Base-by-base conservation (phyloP, 2,888 invertebrate genomes). In the Eristalinus aeneus region DNA sequence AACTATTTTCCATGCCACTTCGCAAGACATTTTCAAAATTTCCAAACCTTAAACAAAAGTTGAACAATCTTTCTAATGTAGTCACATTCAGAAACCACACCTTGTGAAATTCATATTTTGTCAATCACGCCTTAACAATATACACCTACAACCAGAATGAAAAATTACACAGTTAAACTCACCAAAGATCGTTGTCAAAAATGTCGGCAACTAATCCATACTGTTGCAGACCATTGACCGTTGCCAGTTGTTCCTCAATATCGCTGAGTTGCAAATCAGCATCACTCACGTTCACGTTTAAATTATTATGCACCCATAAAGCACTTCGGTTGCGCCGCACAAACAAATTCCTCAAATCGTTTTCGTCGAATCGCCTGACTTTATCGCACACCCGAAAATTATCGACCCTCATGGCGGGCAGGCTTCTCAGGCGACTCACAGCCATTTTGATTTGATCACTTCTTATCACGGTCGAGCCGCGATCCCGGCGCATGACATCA, bases 211-310 rank as follows among this genome's bases (percentile, higher is more conserved):
- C 80, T 85, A 88, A 88, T 88, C 84, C 80, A 85, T 78, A 87
- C 56, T 87, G 87, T 79, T 83, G 82, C 71, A 83, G 71, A 68
- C 87, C 72, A 79, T 87, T 87, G 58, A 69, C 90, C 88, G 89
- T 90, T 77, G 92, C 91, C 89, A 92, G 89, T 89, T 92, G 91
- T 88, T 92, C 92, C 87, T 92, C 92, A 88, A 92, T 92, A 90
- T 92, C 92, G 88, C 92, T 92, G 84, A 92, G 87, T 76, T 86
- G 86, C 56, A 86, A 46, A 27, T 86, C 86, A 39, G 60, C 56
- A 56, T 86, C 86, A 56, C 73, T 82, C 60, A 74, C 65, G 39
- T 84, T 79, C 58, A 88, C 73, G 69, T 78, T 87, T 27, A 88
- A 88, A 73, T 88, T 80, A 63, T 79, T 85, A 69, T 91, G 90